phyloP scores from a whole-genome alignment of 1,140 invertebrate species.

The Polypedilum vanderplanki region DNA sequence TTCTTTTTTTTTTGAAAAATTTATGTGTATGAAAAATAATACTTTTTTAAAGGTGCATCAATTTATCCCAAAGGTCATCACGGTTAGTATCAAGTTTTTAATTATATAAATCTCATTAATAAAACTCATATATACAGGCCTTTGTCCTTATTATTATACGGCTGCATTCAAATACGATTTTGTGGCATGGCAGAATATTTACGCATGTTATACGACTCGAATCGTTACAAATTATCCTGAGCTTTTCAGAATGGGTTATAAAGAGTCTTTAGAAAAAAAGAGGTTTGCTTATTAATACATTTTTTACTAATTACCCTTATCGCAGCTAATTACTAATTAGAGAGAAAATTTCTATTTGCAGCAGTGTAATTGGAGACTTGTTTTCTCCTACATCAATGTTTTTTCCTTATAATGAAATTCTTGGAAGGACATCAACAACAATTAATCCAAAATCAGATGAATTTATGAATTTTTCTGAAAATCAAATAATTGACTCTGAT shows the following conservation, averaged over 20 bases:
- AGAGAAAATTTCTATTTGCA: background rate
- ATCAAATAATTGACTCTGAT: no score
- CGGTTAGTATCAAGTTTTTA: slow-evolving; percentile 31
- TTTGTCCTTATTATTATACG: slow-evolving; percentile 41
- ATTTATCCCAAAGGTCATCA: slow-evolving; percentile 39
- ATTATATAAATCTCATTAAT: background rate
- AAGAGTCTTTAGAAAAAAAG: slow-evolving; percentile 27
- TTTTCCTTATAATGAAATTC: background rate
- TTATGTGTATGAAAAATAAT: no score
- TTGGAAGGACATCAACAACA: background rate
- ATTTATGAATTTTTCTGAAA: no score
- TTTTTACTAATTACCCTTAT: background rate
- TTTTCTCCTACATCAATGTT: background rate
- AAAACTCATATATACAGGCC: slow-evolving; percentile 9
- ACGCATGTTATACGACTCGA: background rate
- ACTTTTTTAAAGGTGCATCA: slow-evolving; percentile 31
- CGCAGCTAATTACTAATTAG: background rate
- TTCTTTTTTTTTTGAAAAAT: no score
- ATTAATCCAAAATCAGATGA: background rate
- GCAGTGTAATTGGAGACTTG: background rate
- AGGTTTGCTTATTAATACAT: background rate
- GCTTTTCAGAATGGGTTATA: slow-evolving; percentile 32
- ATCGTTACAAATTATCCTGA: slow-evolving; percentile 28
- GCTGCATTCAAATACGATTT: slow-evolving; percentile 42
- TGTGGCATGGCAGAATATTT: slow-evolving; percentile 34